These are phyloP conservation scores for Galendromus occidentalis DNA, from an alignment of 1,140 invertebrate species.

Conservation along the genomic window DNA sequence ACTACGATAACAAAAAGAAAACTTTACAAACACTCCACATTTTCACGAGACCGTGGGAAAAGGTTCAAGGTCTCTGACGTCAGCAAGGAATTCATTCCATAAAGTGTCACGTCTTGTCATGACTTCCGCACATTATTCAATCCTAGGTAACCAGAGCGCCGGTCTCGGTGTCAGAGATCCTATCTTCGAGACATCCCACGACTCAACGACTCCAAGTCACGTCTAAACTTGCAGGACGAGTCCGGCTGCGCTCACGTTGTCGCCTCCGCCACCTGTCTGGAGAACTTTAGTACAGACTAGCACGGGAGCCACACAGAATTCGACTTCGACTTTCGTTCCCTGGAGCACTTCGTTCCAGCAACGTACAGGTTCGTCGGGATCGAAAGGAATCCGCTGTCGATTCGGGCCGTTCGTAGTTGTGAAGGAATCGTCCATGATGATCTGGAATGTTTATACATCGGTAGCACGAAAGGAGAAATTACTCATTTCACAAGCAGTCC, in stretches of 20 bases:
- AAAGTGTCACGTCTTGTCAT: too few relatives aligned
- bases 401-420: conserved; percentile 38
- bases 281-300: conserved; percentile 59
- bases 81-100: too few relatives aligned
- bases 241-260: conserved; percentile 68
- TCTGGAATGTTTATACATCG: background rate
- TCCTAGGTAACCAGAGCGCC: too few relatives aligned
- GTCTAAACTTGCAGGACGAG: conserved; percentile 45
- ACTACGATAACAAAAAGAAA: too few relatives aligned
- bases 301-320: conserved; percentile 62
- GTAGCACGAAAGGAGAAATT: background rate
- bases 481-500: background rate
- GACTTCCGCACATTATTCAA: too few relatives aligned
- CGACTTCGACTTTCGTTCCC: conserved; percentile 30
- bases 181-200: too few relatives aligned
- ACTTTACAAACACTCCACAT: too few relatives aligned
- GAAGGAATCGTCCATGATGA: conserved; percentile 68
- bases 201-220: too few relatives aligned
- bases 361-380: conserved; percentile 42
- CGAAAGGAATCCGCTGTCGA: conserved; percentile 38
- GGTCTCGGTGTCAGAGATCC: too few relatives aligned
- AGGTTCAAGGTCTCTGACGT: too few relatives aligned
- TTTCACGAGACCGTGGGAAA: too few relatives aligned
- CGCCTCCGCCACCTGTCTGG: conserved; percentile 64
- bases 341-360: conserved; percentile 50